phyloP scores from a whole-genome alignment of 2,888 invertebrate genomes.

The Azorinus chamasolen region DNA sequence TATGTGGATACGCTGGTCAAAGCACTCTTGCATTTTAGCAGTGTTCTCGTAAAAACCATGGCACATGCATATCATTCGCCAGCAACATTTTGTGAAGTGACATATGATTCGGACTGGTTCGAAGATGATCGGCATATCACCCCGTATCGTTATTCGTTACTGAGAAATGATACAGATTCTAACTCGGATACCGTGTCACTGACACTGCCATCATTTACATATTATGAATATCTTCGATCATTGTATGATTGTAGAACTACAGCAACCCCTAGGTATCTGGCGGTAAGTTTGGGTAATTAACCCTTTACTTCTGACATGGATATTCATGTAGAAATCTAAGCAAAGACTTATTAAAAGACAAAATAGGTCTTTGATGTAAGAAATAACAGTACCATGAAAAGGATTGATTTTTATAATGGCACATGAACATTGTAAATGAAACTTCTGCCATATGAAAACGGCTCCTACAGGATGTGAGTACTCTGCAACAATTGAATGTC shows the following conservation, averaged over 20 bases:
- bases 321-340: too few species aligned
- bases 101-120: slow-evolving; percentile 72
- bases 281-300: slow-evolving; percentile 49
- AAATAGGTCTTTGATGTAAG: too few species aligned
- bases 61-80: slow-evolving; percentile 34
- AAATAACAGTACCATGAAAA: too few species aligned
- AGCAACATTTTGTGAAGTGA: slow-evolving; percentile 74
- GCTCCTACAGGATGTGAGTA: too few species aligned
- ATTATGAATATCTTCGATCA: slow-evolving; percentile 70
- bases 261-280: slow-evolving; percentile 39
- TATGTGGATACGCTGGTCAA: too few species aligned
- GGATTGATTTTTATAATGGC: too few species aligned
- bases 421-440: too few species aligned
- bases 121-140: slow-evolving; percentile 67
- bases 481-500: too few species aligned
- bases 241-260: slow-evolving; percentile 69
- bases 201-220: slow-evolving; percentile 67
- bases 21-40: too few species aligned
- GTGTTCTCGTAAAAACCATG: slow-evolving; percentile 19
- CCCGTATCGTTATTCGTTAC: slow-evolving; percentile 64
- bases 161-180: slow-evolving; percentile 57
- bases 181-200: slow-evolving; percentile 65
- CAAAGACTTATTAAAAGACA: too few species aligned
- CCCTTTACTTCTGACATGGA: too few species aligned
- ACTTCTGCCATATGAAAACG: too few species aligned